phyloP scores from a whole-genome alignment of 2,888 invertebrate species.

The Oegoconia quadripuncta region DNA sequence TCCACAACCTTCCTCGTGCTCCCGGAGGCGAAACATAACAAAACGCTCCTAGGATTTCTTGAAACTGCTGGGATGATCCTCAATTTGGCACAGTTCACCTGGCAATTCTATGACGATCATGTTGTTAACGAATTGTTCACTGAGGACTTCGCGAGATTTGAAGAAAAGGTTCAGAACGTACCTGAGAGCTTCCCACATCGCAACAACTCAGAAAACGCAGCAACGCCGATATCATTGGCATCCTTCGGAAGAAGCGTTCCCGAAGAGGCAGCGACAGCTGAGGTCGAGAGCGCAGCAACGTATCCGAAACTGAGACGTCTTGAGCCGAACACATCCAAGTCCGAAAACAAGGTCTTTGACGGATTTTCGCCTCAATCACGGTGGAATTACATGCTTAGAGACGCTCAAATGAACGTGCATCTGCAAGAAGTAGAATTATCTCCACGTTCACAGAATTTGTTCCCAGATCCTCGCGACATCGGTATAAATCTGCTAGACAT shows the following conservation, averaged over 20 bases:
- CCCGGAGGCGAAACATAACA: slow-evolving; percentile 19
- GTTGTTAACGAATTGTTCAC: slow-evolving; percentile 15
- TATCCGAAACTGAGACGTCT: neutral
- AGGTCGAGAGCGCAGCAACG: neutral
- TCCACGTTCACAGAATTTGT: neutral
- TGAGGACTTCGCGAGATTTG: slow-evolving; percentile 4
- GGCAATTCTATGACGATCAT: slow-evolving; percentile 13
- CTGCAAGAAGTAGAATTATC: slow-evolving; percentile 2
- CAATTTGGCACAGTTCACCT: slow-evolving; percentile 19
- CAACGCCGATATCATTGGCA: neutral
- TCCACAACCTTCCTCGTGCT: slow-evolving; percentile 23
- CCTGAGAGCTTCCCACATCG: neutral
- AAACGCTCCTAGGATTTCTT: slow-evolving; percentile 23
- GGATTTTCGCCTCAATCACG: slow-evolving; percentile 1
- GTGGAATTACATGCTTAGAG: slow-evolving; percentile 1
- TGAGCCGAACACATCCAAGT: neutral
- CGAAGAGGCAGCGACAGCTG: neutral
- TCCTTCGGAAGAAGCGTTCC: neutral
- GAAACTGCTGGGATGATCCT: slow-evolving; percentile 21
- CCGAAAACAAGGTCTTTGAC: slow-evolving; percentile 2
- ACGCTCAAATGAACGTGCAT: neutral
- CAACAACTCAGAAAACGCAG: neutral
- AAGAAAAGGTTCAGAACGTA: neutral
- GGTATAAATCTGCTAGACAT: slow-evolving; percentile 1
- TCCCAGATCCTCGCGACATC: neutral